These are phyloP conservation scores for Mixornis gularis DNA, from an alignment of 2,113 vertebrate genomes.

Conservation along the genomic window DNA sequence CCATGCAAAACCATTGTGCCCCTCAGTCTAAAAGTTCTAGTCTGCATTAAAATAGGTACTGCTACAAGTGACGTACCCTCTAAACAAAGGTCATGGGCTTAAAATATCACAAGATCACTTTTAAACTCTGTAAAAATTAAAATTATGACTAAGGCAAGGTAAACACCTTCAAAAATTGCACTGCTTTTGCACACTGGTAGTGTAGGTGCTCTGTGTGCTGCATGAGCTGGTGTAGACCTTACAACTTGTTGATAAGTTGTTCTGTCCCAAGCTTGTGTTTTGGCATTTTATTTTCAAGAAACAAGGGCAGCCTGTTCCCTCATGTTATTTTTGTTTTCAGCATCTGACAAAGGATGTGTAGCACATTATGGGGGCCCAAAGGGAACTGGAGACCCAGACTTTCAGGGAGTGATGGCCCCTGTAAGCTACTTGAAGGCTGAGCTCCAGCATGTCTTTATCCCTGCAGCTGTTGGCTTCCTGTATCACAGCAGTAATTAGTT, in stretches of 20 bases:
- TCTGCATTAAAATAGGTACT: slow-evolving; percentile 45
- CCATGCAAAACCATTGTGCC: neutral
- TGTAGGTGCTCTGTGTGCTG: rapidly evolving
- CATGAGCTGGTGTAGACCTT: neutral
- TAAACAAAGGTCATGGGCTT: slow-evolving; percentile 45
- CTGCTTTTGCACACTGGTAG: neutral
- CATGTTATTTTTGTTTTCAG: neutral
- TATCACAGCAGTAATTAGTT: neutral
- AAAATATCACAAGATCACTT: slow-evolving; percentile 28
- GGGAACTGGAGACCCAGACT: neutral
- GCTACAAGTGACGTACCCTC: neutral
- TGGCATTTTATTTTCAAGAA: neutral
- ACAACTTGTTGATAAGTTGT: neutral
- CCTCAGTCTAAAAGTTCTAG: neutral
- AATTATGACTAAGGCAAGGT: neutral
- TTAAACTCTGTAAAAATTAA: slow-evolving; percentile 37
- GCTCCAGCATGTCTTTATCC: neutral
- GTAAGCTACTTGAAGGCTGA: neutral
- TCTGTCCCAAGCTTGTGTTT: neutral
- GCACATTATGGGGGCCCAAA: neutral
- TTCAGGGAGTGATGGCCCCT: neutral
- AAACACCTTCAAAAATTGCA: neutral
- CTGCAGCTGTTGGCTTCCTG: slow-evolving; percentile 14
- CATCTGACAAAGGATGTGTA: neutral
- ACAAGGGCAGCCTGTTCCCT: neutral